Evolutionary conservation across 2,113 vertebrate species (phyloP), one percentile per base, ranked within the genome.

Genomic region (Talpa occidentalis): DNA sequence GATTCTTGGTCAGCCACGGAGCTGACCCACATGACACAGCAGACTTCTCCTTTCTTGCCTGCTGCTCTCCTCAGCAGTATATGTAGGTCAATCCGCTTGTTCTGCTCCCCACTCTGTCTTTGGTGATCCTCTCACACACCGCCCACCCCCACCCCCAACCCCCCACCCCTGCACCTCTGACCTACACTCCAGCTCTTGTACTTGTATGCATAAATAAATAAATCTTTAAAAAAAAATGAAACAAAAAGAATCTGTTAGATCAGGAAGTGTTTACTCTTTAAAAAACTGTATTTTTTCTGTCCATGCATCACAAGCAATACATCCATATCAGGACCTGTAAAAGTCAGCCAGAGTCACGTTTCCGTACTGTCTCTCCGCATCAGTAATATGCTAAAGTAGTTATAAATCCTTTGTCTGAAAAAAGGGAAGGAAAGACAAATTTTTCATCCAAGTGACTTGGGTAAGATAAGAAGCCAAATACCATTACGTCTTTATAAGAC

Each of bases 391-490:
- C 73, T 92, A 72, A 88, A 80, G 88, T 77, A 83, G 74, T 97
- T 89, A 87, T 67, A 94, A 96, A 90, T 76, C 88, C 73, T 95
- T 92, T 95, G 92, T 95, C 90, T 95, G 80, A 94, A 88, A 80
- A 47, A 94, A 79, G 80, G 94, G 85, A 94, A 92, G 47, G 90
- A 93, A 97, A 93, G 93, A 90, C 66, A 73, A 72, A 88, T 91
- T 90, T 93, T 95, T 95, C 91, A 95, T 94, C 67, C 88, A 74
- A 72, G 73, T 24, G 14, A 92, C 89, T 95, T 94, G 93, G 81
- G 92, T 84, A 92, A 96, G 91, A 92, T 72, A 86, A 49, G 64
- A 37, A 96, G 85, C 84, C 90, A 95, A 95, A 87, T 59, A 72
- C 81, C 49, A 44, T 49, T 52, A 82, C 40, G 81, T 93, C 93